Evolutionary conservation across 2,888 invertebrate genomes (phyloP), one percentile per base, ranked within the genome.

Genomic region (Ormyrus nitidulus): DNA sequence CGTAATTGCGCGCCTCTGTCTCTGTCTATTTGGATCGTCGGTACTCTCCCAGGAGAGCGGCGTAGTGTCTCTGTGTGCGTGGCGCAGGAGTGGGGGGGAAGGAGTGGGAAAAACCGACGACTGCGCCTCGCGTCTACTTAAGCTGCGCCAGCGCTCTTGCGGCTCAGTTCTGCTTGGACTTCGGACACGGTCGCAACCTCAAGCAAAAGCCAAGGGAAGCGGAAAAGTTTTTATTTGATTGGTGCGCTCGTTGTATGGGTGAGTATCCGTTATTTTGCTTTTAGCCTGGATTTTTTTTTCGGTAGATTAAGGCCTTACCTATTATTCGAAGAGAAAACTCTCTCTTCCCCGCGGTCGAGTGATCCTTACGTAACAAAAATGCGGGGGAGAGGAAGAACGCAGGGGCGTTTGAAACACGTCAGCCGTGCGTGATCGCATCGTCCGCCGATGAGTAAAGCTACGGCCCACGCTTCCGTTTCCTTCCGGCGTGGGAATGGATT

Each of bases 171-270:
- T 85, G 83, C 86, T 87, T 84, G 86, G 85, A 88, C 88, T 89
- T 89, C 87, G 85, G 87, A 88, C 85, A 86, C 85, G 85, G 83
- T 85, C 81, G 68, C 61, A 51, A 64, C 58, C 54, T 46, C 68
- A 19, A 81, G 68, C 44, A 80, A 11, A 19, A 61, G 65, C 65
- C 62, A 58, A 46, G 46, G 68, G 54, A 84, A 84, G 85, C 86
- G 87, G 80, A 87, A 85, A 86, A 87, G 89, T 89, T 90, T 88
- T 88, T 87, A 86, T 90, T 88, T 90, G 90, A 88, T 90, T 87
- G 88, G 90, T 90, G 89, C 86, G 90, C 89, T 90, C 90, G 86
- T 90, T 90, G 90, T 90, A 90, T 90, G 90, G 90, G 90, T 90
- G 85, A 89, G 90, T 86, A 66, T 11, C 19, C 10, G 19, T 48